Base-by-base conservation (phyloP, 2,113 vertebrate species). In the Eira barbara region DNA sequence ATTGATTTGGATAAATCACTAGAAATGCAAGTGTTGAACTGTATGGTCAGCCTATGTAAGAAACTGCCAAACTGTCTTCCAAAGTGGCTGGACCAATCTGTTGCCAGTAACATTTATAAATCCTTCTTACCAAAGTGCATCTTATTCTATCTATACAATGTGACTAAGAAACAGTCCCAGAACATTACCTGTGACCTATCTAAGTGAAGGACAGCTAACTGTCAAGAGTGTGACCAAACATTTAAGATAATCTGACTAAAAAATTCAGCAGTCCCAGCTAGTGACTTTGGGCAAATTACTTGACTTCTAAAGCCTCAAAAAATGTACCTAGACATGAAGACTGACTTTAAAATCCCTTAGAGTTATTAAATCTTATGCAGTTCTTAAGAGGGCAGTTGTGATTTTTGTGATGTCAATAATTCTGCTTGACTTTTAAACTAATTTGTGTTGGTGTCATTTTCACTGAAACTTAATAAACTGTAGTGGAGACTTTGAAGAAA, bases 391-490 rank as follows among this genome's bases (percentile, higher is more conserved):
- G n/a, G 36, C 49, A 39, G 73, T 57, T 39, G 71, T 23, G 4
- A 82, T 67, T 73, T 95, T 36, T 59, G 57, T 71, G 29, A 78
- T 31, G 27, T 52, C 90, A 78, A 14, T 84, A 73, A 95, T 82
- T 83, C 25, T 42, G 91, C 15, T 27, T 90, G 59, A 88, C 42
- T 91, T 91, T 97, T 81, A 94, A 81, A 88, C 17, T 65, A 84
- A 91, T 47, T 73, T 89, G 36, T 84, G 93, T 94, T 79, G 15
- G n/a, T 86, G 55, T 97, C 17, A 90, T 80, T 86, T 89, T 94
- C 79, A 89, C 39, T 65, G 27, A 94, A 87, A 92, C 67, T 59
- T 63, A 76, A 89, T 13, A 84, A 92, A 84, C 29, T 61, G 2
- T 49, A 67, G 31, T 86, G 73, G 47, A 94, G 57, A 92, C 39